These are phyloP conservation scores for Mionectes olivaceus DNA, from an alignment of 2,797 vertebrate genomes.

Conservation along the genomic window DNA sequence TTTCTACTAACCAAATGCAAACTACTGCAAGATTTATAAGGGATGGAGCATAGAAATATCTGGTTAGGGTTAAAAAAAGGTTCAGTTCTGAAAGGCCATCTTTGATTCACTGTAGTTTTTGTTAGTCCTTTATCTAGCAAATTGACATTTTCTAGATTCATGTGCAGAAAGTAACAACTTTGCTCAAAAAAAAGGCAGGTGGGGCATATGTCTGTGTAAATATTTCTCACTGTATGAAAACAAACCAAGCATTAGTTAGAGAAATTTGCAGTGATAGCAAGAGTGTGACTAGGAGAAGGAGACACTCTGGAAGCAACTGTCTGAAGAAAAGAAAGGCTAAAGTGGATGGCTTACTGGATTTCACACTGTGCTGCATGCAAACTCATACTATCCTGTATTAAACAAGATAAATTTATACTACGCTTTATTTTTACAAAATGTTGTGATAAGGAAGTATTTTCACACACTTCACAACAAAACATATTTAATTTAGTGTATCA, in stretches of 20 bases:
- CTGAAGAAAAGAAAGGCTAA: not conserved
- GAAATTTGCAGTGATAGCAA: not conserved
- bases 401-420: not conserved
- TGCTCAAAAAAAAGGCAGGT: not conserved
- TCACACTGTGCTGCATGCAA: not conserved
- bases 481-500: not conserved
- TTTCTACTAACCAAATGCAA: not conserved
- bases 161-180: not conserved
- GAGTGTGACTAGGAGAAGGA: not conserved
- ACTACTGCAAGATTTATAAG: not conserved
- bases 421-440: not conserved
- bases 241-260: not conserved
- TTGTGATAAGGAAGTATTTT: not conserved
- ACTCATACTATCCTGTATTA: not conserved
- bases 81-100: not conserved
- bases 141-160: not conserved
- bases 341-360: not conserved
- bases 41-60: not conserved
- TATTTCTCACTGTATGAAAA: not conserved
- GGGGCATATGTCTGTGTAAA: fast-evolving
- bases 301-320: not conserved
- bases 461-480: fast-evolving
- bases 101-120: not conserved
- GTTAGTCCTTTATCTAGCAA: not conserved
- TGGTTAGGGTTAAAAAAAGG: not conserved